Conservation (phyloP, 2,888 invertebrate species). For the Spialia ferax region DNA sequence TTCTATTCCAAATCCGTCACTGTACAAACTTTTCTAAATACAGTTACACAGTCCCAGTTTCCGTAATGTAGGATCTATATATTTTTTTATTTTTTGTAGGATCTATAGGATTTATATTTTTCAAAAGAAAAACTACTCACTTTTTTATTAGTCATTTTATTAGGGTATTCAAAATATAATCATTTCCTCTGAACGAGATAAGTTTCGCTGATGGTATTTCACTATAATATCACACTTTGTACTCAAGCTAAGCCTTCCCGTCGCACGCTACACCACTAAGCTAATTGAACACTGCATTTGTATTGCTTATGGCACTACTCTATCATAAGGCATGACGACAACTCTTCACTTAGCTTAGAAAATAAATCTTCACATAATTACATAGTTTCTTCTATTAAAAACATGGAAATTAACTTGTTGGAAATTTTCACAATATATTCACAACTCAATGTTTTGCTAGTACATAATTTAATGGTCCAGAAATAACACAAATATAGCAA, state of each 20-base stretch:
- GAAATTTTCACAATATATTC: not conserved
- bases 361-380: not conserved
- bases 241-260: constrained; percentile 64
- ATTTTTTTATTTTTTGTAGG: too few relatives aligned
- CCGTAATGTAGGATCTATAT: too few relatives aligned
- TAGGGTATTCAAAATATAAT: constrained; percentile 77
- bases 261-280: constrained; percentile 24
- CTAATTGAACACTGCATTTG: constrained; percentile 44
- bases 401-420: not conserved
- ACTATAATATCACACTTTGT: constrained; percentile 63
- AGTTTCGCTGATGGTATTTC: constrained; percentile 57
- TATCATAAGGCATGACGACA: constrained; percentile 40
- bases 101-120: not conserved
- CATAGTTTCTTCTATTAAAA: not conserved
- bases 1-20: too few relatives aligned
- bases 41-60: too few relatives aligned
- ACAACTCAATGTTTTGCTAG: too few relatives aligned
- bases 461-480: too few relatives aligned
- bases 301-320: constrained; percentile 50
- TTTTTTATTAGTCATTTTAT: constrained; percentile 54
- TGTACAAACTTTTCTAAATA: too few relatives aligned
- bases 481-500: too few relatives aligned
- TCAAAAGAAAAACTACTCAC: constrained; percentile 35
- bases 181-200: constrained; percentile 66
- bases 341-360: constrained; percentile 18